These are phyloP conservation scores for Spisula subtruncata DNA, from an alignment of 2,888 invertebrate genomes.

Conservation along the genomic window DNA sequence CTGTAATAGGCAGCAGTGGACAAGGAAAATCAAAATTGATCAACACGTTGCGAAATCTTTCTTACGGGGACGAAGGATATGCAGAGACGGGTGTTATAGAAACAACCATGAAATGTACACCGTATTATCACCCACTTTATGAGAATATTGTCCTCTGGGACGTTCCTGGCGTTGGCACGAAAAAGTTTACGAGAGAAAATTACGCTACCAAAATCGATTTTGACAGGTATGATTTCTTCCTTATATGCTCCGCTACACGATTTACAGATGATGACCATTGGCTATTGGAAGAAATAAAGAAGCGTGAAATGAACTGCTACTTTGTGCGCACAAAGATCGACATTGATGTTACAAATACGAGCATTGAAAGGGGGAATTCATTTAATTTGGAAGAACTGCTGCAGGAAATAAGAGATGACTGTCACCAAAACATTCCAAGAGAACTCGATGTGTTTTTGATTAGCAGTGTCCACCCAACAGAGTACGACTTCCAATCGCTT, in stretches of 20 bases:
- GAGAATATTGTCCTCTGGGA: constrained; percentile 17
- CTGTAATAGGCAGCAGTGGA: neutral
- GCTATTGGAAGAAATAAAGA: neutral
- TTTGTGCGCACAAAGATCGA: constrained; percentile 10
- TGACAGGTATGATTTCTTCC: constrained; percentile 14
- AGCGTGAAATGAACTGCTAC: neutral
- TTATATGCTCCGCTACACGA: neutral
- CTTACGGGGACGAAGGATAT: neutral
- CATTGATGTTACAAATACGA: neutral
- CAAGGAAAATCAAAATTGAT: constrained; percentile 17
- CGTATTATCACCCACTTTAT: neutral
- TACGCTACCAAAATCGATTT: neutral
- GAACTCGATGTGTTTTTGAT: neutral
- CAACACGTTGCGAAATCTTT: neutral
- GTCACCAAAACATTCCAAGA: no score
- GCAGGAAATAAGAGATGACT: neutral
- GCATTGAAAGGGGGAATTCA: neutral
- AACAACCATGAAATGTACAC: neutral
- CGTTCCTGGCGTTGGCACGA: constrained; percentile 18
- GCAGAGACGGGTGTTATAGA: neutral
- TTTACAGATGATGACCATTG: constrained; percentile 8
- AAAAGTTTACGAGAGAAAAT: neutral
- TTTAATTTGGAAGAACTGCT: neutral
- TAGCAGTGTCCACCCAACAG: neutral
- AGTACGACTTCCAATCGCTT: constrained; percentile 5